Conservation (phyloP, 2,797 vertebrate genomes). For the Parauchenoglanis ngamensis region DNA sequence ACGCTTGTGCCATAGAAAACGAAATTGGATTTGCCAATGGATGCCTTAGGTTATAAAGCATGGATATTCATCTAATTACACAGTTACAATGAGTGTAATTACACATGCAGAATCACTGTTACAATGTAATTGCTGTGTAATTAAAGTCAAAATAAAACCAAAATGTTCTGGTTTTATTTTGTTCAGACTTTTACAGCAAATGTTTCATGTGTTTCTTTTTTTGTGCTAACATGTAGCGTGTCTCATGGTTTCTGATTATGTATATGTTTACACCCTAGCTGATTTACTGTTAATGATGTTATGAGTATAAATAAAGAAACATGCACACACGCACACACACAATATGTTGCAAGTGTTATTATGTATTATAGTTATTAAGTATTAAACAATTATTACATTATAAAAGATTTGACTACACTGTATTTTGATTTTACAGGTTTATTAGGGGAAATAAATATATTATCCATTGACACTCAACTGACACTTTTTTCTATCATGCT, state of each 20-base stretch:
- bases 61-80: slow-evolving; percentile 83
- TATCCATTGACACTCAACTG: background rate
- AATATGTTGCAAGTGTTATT: background rate
- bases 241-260: background rate
- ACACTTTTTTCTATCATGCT: background rate
- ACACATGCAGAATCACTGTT: slow-evolving; percentile 79
- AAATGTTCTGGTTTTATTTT: slow-evolving; percentile 64
- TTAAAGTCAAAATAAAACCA: slow-evolving; percentile 74
- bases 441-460: background rate
- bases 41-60: slow-evolving; percentile 83
- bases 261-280: background rate
- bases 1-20: slow-evolving; percentile 79
- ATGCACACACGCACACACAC: background rate
- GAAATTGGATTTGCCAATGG: slow-evolving; percentile 83
- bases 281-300: background rate
- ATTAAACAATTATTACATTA: background rate
- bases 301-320: background rate
- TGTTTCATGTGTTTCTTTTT: background rate
- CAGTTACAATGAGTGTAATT: slow-evolving; percentile 80
- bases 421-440: background rate
- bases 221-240: background rate
- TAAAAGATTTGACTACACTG: background rate
- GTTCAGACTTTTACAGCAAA: background rate
- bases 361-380: background rate
- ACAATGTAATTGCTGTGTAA: slow-evolving; percentile 82